Evolutionary conservation across 1,140 invertebrate genomes (phyloP), one percentile per base, ranked within the genome.

Genomic region (Alviniconcha marisindica): DNA sequence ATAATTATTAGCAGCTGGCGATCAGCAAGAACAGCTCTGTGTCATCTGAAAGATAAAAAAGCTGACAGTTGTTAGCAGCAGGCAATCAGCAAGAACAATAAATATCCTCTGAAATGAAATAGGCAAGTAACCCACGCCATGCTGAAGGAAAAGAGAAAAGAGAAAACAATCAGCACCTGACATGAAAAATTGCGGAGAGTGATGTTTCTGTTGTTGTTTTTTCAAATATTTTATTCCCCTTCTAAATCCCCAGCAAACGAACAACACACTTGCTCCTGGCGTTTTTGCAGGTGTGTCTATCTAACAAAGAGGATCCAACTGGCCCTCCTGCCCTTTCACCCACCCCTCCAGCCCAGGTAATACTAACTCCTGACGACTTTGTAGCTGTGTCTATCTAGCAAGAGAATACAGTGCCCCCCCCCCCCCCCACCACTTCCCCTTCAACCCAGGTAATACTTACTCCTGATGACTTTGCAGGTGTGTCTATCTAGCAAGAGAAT

Each of bases 211-310:
- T n/a, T n/a, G n/a, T n/a, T n/a, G n/a, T n/a, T n/a, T n/a, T n/a
- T n/a, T n/a, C n/a, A n/a, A n/a, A n/a, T n/a, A n/a, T n/a, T n/a
- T n/a, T n/a, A n/a, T n/a, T n/a, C n/a, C n/a, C n/a, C n/a, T n/a
- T n/a, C n/a, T n/a, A n/a, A n/a, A n/a, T n/a, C n/a, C n/a, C n/a
- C n/a, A n/a, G n/a, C n/a, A n/a, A n/a, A n/a, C n/a, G n/a, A n/a
- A n/a, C n/a, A n/a, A n/a, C n/a, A n/a, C 93, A n/a, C n/a, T n/a
- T 93, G 95, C 95, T 98, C 83, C 96, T 95, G 0, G 83, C 48
- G 38, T 98, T 98, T 93, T 99, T 98, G 93, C 99, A 99, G 0
- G 95, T 95, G 84, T 96, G 96, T 88, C 98, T 97, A 90, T 99
- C 96, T 0, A 94, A 93, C 79, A 96, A 96, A 95, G 10, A 99